Conservation (phyloP, 2,888 invertebrate species). For the Antheraea assamensis region DNA sequence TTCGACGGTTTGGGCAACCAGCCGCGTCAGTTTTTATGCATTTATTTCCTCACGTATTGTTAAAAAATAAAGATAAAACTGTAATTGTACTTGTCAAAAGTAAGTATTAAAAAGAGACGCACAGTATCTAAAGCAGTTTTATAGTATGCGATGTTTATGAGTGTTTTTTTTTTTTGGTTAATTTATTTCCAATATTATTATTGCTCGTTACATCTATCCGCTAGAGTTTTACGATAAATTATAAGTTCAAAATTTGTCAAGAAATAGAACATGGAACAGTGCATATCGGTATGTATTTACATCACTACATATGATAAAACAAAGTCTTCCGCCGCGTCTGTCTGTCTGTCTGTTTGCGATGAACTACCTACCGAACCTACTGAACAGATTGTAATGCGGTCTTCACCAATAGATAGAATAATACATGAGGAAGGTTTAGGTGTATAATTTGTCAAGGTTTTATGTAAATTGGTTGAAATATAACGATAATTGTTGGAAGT, state of each 20-base stretch:
- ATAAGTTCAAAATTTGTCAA: not conserved
- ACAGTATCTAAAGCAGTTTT: not conserved
- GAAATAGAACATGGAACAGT: not conserved
- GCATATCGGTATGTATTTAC: not conserved
- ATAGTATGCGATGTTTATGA: not conserved
- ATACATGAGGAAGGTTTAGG: too few relatives aligned
- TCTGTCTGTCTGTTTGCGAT: too few relatives aligned
- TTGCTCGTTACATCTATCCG: not conserved
- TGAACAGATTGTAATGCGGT: too few relatives aligned
- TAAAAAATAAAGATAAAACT: slow-evolving; percentile 36
- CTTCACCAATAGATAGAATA: too few relatives aligned
- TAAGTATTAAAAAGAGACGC: not conserved
- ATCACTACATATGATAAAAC: too few relatives aligned
- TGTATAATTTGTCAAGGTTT: too few relatives aligned
- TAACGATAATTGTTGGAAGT: too few relatives aligned
- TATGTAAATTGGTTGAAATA: too few relatives aligned
- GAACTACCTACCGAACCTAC: too few relatives aligned
- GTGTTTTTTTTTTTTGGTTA: not conserved
- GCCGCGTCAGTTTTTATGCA: slow-evolving; percentile 58
- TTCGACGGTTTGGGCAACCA: slow-evolving; percentile 69
- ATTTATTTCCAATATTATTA: not conserved
- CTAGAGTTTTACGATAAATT: not conserved
- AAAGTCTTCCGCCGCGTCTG: too few relatives aligned
- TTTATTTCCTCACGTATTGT: slow-evolving; percentile 41
- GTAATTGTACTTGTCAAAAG: slow-evolving; percentile 21